Evolutionary conservation across 2,888 invertebrate species (phyloP).

Genomic region (Vanessa cardui): DNA sequence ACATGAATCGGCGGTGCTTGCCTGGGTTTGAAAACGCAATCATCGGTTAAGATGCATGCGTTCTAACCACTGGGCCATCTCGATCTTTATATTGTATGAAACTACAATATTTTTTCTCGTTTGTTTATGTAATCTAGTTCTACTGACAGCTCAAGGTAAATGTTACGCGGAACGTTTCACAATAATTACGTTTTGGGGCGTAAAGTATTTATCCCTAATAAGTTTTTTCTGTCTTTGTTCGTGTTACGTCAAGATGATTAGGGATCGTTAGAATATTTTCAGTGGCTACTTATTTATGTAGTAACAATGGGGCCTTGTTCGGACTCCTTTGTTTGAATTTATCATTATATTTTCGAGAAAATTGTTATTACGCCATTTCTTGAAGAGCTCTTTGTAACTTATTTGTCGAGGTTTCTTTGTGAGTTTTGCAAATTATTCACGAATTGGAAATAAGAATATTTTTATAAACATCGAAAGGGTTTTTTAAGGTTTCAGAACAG

Average conservation of each 20-base stretch:
- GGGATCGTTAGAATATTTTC: conserved; percentile 21
- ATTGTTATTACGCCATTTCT: conserved; percentile 19
- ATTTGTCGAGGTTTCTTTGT: not conserved
- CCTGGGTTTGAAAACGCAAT: no score
- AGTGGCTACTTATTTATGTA: conserved; percentile 26
- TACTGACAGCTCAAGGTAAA: not conserved
- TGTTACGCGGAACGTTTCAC: not conserved
- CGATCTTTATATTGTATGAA: no score
- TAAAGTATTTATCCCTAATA: conserved; percentile 19
- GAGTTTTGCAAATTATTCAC: not conserved
- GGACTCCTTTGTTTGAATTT: conserved; percentile 22
- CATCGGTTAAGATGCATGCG: no score
- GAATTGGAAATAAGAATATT: no score
- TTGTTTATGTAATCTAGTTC: not conserved
- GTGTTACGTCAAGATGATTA: conserved; percentile 20
- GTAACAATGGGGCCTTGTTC: conserved; percentile 26
- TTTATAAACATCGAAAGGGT: no score
- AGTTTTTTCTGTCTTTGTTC: conserved; percentile 31
- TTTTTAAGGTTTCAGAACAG: not conserved
- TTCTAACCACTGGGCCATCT: no score
- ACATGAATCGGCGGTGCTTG: no score
- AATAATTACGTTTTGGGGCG: conserved; percentile 21
- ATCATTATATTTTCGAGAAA: conserved; percentile 19
- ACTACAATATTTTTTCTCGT: no score
- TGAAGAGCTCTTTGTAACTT: not conserved